Evolutionary conservation across 2,113 vertebrate species (phyloP), one percentile per base, ranked within the genome.

Genomic region (Australoheros scitulus): DNA sequence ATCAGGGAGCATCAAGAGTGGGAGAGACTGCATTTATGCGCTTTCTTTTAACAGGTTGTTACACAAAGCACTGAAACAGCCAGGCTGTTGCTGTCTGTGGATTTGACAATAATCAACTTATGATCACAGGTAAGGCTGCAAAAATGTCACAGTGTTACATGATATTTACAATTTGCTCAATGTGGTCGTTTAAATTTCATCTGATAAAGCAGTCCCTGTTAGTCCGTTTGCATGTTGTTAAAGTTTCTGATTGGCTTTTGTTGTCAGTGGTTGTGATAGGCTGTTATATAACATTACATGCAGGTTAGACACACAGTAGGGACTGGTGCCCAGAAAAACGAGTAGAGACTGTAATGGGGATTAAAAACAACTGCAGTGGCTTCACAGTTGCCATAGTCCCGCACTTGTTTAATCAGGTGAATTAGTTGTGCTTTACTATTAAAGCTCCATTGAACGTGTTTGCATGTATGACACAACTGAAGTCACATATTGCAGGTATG

Each of bases 261-360:
- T 0, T 72, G 61, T 52, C 52, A 6, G 9, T 18, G 80, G 41
- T 47, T 80, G 76, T 55, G 47, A 29, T 8, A 61, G 50, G 55
- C 57, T 65, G 56, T 86, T 88, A 88, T 60, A 78, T 89, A 90
- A 85, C 13, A 80, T 3, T 74, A 50, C 38, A 61, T 13, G 11
- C 56, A 81, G 43, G 64, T 80, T 75, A 78, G 18, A 78, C 65
- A 59, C 64, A 65, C 50, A 34, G 61, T n/a, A 17, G n/a, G 50
- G 52, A 74, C 32, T 60, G 81, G 22, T 76, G 85, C 80, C 75
- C 38, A 76, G 87, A 84, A 10, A 83, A 74, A 9, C 18, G 0
- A 80, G 78, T 18, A 75, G 75, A 77, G n/a, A 38, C 64, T 76
- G n/a, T 32, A 20, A 74, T 41, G 22, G 10, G 2, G 80, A 86